Conservation (phyloP, 2,888 invertebrate genomes). For the Campoplex capitator region DNA sequence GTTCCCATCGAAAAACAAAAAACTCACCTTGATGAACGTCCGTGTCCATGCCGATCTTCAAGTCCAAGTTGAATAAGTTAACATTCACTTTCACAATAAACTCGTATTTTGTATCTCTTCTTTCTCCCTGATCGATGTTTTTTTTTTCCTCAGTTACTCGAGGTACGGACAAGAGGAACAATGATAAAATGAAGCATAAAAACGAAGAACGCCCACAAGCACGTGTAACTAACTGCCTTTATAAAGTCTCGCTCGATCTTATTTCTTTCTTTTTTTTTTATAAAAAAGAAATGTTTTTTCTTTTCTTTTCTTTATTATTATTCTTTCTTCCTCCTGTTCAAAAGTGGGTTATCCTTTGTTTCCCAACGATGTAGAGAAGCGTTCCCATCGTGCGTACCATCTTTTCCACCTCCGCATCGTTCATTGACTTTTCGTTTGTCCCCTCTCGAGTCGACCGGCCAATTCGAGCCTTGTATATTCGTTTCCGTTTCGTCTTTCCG, state of each 20-base stretch:
- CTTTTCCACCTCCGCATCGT: slow-evolving; percentile 60
- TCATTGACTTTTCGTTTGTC: slow-evolving; percentile 21
- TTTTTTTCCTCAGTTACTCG: slow-evolving; percentile 17
- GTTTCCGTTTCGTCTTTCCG: slow-evolving; percentile 67
- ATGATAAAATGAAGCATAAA: slow-evolving; percentile 25
- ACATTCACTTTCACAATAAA: slow-evolving; percentile 71
- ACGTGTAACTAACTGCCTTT: slow-evolving; percentile 61
- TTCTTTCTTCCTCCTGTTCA: slow-evolving; percentile 39
- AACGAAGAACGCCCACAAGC: slow-evolving; percentile 60
- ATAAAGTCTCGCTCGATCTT: slow-evolving; percentile 44
- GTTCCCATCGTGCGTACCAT: slow-evolving; percentile 52
- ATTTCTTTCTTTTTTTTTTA: not conserved
- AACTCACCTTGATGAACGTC: slow-evolving; percentile 69
- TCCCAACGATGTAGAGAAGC: slow-evolving; percentile 56
- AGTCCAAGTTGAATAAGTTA: slow-evolving; percentile 48
- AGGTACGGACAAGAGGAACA: not conserved
- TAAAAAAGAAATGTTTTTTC: too few relatives aligned
- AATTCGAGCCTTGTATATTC: slow-evolving; percentile 12
- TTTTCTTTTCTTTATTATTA: not conserved
- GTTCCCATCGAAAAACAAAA: not conserved
- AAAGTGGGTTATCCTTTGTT: slow-evolving; percentile 75
- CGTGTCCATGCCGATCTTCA: slow-evolving; percentile 65
- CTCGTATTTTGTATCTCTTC: slow-evolving; percentile 9
- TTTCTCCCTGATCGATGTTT: not conserved
- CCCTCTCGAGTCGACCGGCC: not conserved